Percentiles rank a stretch among this genome's conserved stretches.
phyloP scores from a whole-genome alignment of 2,888 invertebrate genomes.

The Thymelicus lineola region DNA sequence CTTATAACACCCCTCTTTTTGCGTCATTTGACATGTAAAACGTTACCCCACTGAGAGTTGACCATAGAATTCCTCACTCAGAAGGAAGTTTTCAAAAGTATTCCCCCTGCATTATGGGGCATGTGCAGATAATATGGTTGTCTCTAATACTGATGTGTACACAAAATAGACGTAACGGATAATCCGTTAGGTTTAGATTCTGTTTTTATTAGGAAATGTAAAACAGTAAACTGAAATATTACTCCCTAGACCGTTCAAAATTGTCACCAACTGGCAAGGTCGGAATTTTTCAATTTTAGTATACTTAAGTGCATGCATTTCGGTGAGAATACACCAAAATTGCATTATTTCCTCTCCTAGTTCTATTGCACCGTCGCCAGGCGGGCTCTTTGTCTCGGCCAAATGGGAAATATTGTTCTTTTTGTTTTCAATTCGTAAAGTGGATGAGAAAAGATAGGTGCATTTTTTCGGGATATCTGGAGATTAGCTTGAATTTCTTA shows the following conservation, averaged over 20 bases:
- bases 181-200: too few relatives aligned
- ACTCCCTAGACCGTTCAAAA: slow-evolving; percentile 2
- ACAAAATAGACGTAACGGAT: too few relatives aligned
- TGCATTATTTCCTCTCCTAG: slow-evolving; percentile 21
- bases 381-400: slow-evolving; percentile 22
- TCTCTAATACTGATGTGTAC: too few relatives aligned
- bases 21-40: too few relatives aligned
- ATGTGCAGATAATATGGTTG: too few relatives aligned
- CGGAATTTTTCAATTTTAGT: slow-evolving; percentile 6
- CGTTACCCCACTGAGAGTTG: too few relatives aligned
- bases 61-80: too few relatives aligned
- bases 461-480: slow-evolving; percentile 7
- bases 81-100: too few relatives aligned
- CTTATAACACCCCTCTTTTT: too few relatives aligned
- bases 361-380: slow-evolving; percentile 3
- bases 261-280: slow-evolving; percentile 11
- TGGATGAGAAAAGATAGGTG: slow-evolving; percentile 8
- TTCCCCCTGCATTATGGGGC: too few relatives aligned
- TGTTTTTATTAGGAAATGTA: too few relatives aligned
- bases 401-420: slow-evolving; percentile 20
- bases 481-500: not conserved
- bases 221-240: not conserved
- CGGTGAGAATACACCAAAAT: slow-evolving; percentile 17
- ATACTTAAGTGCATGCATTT: slow-evolving; percentile 23
- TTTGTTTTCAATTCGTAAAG: slow-evolving; percentile 8